Evolutionary conservation across 2,113 vertebrate species (phyloP), one percentile per base, ranked within the genome.

Genomic region (Solea senegalensis): DNA sequence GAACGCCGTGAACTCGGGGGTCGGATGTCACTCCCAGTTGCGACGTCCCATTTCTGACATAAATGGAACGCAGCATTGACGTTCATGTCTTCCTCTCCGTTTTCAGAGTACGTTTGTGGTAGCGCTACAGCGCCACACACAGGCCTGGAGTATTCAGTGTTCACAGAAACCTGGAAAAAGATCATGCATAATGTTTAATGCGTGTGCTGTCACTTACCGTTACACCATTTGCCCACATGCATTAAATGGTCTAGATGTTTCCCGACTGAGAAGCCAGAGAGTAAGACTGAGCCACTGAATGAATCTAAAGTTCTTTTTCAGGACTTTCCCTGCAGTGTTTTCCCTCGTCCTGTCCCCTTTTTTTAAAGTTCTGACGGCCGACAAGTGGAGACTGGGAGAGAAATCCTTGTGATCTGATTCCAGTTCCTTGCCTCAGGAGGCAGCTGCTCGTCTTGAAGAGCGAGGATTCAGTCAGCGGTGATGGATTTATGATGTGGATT

Each of bases 161-260:
- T 21, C 21, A 21, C 21, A 21, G 21, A 21, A 21, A 21, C 21
- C 21, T 21, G 21, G 43, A 34, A 34, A 34, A 34, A 44, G 8
- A 11, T 44, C 8, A 44, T 44, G 7, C 43, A 44, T 44, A 44
- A n/a, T 34, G 34, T 34, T 34, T 4, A 34, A 34, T 34, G 3
- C 3, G 34, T 34, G 34, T 6, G 34, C 34, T 34, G 34, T 34
- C 34, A 92, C 90, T 88, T 75, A 93, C 91, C 76, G 73, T 85
- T 74, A 71, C 82, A 89, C 86, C 83, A 86, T 49, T 69, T 88
- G 64, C 89, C 21, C 46, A 78, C 78, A 79, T 80, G 75, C 85
- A 89, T 91, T 41, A 86, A 89, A 81, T 70, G 68, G 68, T 70
- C 39, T 40, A 12, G 64, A 73, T 63, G 50, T 55, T 56, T 3